Evolutionary conservation across 2,113 vertebrate genomes (phyloP).

Genomic region (Pogonocichla stellata): DNA sequence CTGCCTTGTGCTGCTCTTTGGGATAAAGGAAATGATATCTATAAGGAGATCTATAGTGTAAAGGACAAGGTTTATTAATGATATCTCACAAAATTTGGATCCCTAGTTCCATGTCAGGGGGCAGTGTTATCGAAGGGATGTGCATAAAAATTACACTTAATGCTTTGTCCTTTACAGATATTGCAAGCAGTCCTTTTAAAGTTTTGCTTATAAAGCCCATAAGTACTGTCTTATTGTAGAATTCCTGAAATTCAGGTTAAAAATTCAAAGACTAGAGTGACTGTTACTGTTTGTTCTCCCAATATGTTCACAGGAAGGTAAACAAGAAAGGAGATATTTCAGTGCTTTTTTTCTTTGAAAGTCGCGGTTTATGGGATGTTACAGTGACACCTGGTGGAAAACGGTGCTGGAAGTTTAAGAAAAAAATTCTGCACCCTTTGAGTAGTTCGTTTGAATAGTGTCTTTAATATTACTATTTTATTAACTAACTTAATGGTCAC

Average conservation of each 20-base stretch:
- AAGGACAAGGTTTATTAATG: background rate
- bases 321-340: background rate
- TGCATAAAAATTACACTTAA: background rate
- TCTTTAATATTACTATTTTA: background rate
- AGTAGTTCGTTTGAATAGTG: fast-evolving
- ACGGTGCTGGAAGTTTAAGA: background rate
- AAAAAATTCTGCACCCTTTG: background rate
- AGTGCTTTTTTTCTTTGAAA: background rate
- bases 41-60: background rate
- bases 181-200: background rate
- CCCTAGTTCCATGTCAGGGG: background rate
- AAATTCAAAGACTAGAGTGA: background rate
- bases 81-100: background rate
- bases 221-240: background rate
- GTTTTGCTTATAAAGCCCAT: fast-evolving
- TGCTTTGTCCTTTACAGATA: background rate
- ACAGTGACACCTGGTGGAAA: constrained; percentile 74
- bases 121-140: background rate
- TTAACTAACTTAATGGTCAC: background rate
- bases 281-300: background rate
- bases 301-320: background rate
- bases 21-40: background rate
- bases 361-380: constrained; percentile 13
- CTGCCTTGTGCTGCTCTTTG: background rate
- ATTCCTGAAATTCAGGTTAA: background rate